Conservation (phyloP, 1,140 invertebrate genomes). For the Steinernema khuongi region DNA sequence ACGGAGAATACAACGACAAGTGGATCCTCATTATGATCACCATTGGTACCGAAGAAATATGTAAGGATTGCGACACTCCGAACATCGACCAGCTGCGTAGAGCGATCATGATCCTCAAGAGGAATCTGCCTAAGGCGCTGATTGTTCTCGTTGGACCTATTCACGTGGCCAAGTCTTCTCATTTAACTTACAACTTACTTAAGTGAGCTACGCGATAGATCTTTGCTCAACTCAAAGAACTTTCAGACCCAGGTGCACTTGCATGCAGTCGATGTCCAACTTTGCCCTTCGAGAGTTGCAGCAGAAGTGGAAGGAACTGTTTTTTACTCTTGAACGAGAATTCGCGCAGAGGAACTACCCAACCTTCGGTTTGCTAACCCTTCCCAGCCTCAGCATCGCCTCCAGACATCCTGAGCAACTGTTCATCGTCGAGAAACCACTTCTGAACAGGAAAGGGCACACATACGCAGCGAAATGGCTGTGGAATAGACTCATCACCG, state of each 20-base stretch:
- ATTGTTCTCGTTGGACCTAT: slow-evolving; percentile 49
- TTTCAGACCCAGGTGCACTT: slow-evolving; percentile 45
- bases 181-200: slow-evolving; percentile 50
- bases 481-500: slow-evolving; percentile 48
- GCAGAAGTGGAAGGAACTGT: slow-evolving; percentile 32
- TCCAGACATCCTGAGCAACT: slow-evolving; percentile 49
- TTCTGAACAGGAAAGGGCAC: slow-evolving; percentile 50
- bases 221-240: not conserved
- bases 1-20: slow-evolving; percentile 29
- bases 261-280: slow-evolving; percentile 39
- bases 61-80: slow-evolving; percentile 43
- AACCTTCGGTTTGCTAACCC: slow-evolving; percentile 44
- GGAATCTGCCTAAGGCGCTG: slow-evolving; percentile 43
- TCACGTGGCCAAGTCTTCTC: slow-evolving; percentile 48
- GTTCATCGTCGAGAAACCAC: slow-evolving; percentile 41
- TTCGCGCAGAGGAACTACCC: slow-evolving; percentile 42
- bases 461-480: slow-evolving; percentile 54
- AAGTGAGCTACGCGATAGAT: slow-evolving; percentile 42
- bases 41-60: slow-evolving; percentile 49
- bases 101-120: slow-evolving; percentile 39
- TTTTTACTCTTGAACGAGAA: slow-evolving; percentile 41
- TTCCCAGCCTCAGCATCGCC: slow-evolving; percentile 44
- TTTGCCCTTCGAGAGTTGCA: slow-evolving; percentile 39
- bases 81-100: slow-evolving; percentile 37
- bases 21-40: slow-evolving; percentile 49